Evolutionary conservation across 2,888 invertebrate species (phyloP).

Genomic region (Callimorpha dominula): DNA sequence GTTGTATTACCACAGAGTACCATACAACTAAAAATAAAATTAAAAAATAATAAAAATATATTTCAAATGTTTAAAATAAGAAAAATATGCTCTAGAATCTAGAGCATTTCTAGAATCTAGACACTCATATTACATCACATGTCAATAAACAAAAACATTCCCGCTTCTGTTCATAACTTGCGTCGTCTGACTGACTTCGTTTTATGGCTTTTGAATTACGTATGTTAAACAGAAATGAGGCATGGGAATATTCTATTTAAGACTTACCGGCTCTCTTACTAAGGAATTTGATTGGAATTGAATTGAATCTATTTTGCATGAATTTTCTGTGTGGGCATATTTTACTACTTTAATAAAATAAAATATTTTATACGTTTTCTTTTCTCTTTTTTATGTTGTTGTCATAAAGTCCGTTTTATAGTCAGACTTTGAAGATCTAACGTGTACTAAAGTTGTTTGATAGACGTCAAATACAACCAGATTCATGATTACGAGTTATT

Average conservation of each 20-base stretch:
- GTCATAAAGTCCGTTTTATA: conserved; percentile 51
- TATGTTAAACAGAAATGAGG: conserved; percentile 75
- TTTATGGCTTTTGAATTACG: conserved; percentile 76
- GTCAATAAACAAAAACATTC: neutral
- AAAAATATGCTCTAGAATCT: no score
- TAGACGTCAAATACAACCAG: conserved; percentile 32
- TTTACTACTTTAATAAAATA: conserved; percentile 55
- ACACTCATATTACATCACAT: neutral
- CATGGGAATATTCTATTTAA: conserved; percentile 71
- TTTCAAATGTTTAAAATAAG: no score
- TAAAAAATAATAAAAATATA: no score
- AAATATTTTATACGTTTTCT: conserved; percentile 52
- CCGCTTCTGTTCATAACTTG: conserved; percentile 57
- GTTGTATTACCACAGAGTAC: no score
- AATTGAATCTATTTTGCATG: conserved; percentile 59
- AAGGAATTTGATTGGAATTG: conserved; percentile 62
- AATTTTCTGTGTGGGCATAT: conserved; percentile 44
- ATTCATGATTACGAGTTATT: conserved; percentile 35
- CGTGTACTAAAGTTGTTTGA: conserved; percentile 33
- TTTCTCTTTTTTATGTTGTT: conserved; percentile 42
- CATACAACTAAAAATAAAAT: no score
- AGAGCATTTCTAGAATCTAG: neutral
- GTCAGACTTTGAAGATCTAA: conserved; percentile 48
- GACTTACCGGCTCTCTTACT: conserved; percentile 45
- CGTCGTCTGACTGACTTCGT: conserved; percentile 55